A percentile compares a stretch with the other conserved stretches of the same genome.
These are phyloP conservation scores for Dysdera silvatica DNA, from an alignment of 1,140 invertebrate species.

Conservation along the genomic window DNA sequence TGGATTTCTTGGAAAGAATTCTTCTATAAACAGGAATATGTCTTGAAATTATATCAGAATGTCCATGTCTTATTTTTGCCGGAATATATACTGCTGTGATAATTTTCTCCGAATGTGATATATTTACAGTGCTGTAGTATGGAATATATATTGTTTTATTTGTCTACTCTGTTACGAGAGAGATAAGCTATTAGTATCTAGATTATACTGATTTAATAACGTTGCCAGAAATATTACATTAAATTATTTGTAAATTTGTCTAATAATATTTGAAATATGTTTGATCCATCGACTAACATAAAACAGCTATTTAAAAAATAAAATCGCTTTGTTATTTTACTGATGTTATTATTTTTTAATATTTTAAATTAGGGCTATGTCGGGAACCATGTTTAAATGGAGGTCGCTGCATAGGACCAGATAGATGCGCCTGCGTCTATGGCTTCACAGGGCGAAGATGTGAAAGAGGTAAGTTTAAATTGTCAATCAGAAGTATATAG, in stretches of 20 bases:
- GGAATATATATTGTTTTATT: no score
- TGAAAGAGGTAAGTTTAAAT: conserved; percentile 51
- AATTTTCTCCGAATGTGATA: no score
- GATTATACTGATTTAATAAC: neutral
- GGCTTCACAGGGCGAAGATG: conserved; percentile 73
- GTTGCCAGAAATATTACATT: neutral
- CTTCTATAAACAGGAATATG: no score
- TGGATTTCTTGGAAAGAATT: no score
- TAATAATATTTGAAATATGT: neutral
- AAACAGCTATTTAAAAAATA: neutral
- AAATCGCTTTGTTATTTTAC: neutral
- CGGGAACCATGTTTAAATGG: conserved; percentile 73
- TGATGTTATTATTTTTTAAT: conserved; percentile 6
- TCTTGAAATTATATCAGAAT: no score
- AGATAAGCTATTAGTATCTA: neutral
- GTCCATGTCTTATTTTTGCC: no score
- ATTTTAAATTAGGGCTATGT: conserved; percentile 58
- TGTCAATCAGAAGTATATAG: neutral
- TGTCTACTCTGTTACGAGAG: no score
- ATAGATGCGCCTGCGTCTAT: conserved; percentile 66
- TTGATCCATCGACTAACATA: neutral
- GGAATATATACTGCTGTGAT: no score
- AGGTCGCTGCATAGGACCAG: conserved; percentile 66
- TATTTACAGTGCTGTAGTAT: no score
- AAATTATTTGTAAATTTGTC: neutral